A percentile compares a stretch with the other conserved stretches of the same genome.
phyloP scores from a whole-genome alignment of 2,888 invertebrate species.

The Agrypnus murinus region DNA sequence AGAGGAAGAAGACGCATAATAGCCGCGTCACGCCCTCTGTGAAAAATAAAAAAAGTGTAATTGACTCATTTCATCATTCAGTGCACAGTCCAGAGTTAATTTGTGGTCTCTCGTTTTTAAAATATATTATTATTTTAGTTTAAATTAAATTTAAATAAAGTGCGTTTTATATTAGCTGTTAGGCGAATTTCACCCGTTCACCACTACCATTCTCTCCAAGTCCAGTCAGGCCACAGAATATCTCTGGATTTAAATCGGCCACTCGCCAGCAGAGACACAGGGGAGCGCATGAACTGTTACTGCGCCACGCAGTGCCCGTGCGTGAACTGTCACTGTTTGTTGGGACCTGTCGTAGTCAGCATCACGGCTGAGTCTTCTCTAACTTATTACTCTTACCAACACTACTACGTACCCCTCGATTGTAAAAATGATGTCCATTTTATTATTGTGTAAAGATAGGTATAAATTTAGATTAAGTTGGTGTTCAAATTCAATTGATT shows the following conservation, averaged over 20 bases:
- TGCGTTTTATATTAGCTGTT: constrained; percentile 58
- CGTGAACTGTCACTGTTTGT: constrained; percentile 52
- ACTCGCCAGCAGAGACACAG: constrained; percentile 47
- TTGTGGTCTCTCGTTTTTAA: constrained; percentile 65
- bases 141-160: constrained; percentile 57
- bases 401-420: constrained; percentile 71
- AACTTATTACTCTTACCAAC: constrained; percentile 60
- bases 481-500: constrained; percentile 61
- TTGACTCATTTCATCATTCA: constrained; percentile 60
- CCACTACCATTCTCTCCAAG: constrained; percentile 22
- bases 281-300: constrained; percentile 52
- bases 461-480: constrained; percentile 72
- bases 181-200: constrained; percentile 46
- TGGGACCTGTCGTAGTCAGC: constrained; percentile 54
- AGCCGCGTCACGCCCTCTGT: constrained; percentile 62
- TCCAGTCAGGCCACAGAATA: constrained; percentile 48
- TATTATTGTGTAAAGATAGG: constrained; percentile 71
- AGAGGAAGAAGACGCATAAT: constrained; percentile 72
- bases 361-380: constrained; percentile 57
- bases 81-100: constrained; percentile 68
- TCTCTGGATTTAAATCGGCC: constrained; percentile 52
- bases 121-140: constrained; percentile 52
- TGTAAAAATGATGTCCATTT: constrained; percentile 73
- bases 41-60: constrained; percentile 63
- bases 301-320: constrained; percentile 48